Conservation (phyloP, 2,797 vertebrate genomes). For the Acanthurus tractus region DNA sequence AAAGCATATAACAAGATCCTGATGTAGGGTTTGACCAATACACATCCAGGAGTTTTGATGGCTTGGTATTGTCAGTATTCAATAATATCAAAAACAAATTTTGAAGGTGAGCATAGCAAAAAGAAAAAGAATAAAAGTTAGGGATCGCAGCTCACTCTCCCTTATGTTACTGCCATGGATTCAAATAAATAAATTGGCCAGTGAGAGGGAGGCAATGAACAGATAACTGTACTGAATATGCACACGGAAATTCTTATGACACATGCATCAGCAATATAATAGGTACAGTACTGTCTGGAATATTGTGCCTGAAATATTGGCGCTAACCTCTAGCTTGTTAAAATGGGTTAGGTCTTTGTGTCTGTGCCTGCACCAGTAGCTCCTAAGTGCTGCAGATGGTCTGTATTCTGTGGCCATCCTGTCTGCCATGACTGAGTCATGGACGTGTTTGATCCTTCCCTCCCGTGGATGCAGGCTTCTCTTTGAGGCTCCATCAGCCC, state of each 20-base stretch:
- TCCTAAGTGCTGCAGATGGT: constrained; percentile 19
- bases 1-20: background rate
- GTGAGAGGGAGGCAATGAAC: background rate
- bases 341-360: constrained; percentile 22
- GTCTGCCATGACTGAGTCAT: constrained; percentile 41
- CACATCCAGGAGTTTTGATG: background rate
- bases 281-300: background rate
- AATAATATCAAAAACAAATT: background rate
- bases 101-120: background rate
- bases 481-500: constrained; percentile 55
- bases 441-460: constrained; percentile 47
- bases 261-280: background rate
- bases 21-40: background rate
- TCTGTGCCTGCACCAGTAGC: constrained; percentile 21
- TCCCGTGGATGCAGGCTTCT: constrained; percentile 31
- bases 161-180: too few species aligned
- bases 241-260: background rate
- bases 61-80: background rate
- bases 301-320: background rate
- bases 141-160: too few species aligned
- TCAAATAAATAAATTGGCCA: background rate
- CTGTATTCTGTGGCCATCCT: constrained; percentile 40
- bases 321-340: constrained; percentile 1
- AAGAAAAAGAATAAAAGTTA: background rate
- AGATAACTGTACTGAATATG: background rate